Evolutionary conservation across 1,140 invertebrate species (phyloP).

Genomic region (Hyphantria cunea): DNA sequence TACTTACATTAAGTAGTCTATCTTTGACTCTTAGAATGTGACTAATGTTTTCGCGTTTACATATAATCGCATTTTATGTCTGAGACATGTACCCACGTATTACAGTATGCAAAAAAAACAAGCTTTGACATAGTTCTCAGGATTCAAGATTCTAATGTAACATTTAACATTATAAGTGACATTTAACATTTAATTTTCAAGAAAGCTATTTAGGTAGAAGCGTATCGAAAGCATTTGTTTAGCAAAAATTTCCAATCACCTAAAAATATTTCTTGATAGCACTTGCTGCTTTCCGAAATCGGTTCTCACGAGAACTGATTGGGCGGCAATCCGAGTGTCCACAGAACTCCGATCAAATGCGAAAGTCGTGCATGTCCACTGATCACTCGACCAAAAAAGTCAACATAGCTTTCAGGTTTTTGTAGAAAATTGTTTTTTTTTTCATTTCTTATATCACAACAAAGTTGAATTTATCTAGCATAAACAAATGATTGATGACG

Average conservation of each 20-base stretch:
- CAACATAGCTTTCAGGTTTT: slow-evolving; percentile 61
- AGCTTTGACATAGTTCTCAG: slow-evolving; percentile 68
- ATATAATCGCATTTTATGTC: too few species aligned
- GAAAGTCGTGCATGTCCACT: slow-evolving; percentile 77
- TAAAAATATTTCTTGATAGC: slow-evolving; percentile 55
- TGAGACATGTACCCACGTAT: not conserved
- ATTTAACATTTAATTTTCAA: slow-evolving; percentile 68
- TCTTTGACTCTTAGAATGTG: too few species aligned
- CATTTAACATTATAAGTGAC: slow-evolving; percentile 62
- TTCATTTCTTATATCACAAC: slow-evolving; percentile 8
- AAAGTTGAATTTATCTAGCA: slow-evolving; percentile 10
- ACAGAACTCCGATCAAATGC: slow-evolving; percentile 68
- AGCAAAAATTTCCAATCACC: slow-evolving; percentile 70
- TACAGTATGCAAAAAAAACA: slow-evolving; percentile 6
- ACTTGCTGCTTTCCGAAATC: slow-evolving; percentile 51
- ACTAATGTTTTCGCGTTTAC: too few species aligned
- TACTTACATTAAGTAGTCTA: too few species aligned
- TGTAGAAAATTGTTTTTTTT: slow-evolving; percentile 26
- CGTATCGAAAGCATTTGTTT: slow-evolving; percentile 72
- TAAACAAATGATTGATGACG: slow-evolving; percentile 1
- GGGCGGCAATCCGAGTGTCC: slow-evolving; percentile 65
- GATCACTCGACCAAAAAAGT: slow-evolving; percentile 68
- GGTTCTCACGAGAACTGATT: slow-evolving; percentile 78
- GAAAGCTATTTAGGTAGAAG: slow-evolving; percentile 59
- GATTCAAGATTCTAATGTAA: slow-evolving; percentile 43